Base-by-base conservation (phyloP, 2,113 vertebrate genomes). In the Columba janthina region DNA sequence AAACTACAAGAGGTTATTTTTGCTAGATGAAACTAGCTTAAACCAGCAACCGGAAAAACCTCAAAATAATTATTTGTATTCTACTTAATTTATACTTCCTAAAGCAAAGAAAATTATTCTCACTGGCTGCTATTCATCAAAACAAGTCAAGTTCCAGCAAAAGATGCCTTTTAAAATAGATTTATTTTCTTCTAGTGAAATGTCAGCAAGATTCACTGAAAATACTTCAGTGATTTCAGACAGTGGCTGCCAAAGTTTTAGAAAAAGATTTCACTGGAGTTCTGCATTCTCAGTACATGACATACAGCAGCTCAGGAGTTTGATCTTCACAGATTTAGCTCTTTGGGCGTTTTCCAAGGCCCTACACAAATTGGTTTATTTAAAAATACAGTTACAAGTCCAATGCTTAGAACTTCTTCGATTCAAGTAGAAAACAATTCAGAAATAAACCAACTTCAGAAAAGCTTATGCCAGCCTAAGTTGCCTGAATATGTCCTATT, bases 221-320 rank as follows among this genome's bases (percentile, higher is more conserved):
- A 85, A 71, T 34, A 90, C 21, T 58, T 62, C 31, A 38, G 44
- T 6, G 42, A 28, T 56, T 80, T 61, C 72, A 82, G 38, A 78
- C 1, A 80, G 20, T 10, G 28, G 9, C 15, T 73, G 21, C 3
- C 19, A 6, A 82, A 88, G n/a, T 65, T 70, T 61, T 22, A 57
- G n/a, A 36, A 70, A 81, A 74, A 58, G 1, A 58, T 20, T 65
- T 28, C 29, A 6, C 34, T 70, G 46, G 10, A 81, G 36, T 65
- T 85, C 19, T 32, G 0, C 5, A 4, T 28, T 50, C 67, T 90
- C 26, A 18, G 10, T 5, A 70, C 0, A 0, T 4, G 9, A 92
- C 20, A 56, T 15, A 51, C 1, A 36, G 5, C 21, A 66, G 10
- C 50, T 84, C 17, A 70, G 12, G 12, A 8, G 10, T 19, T 62